Conservation (phyloP, 2,797 vertebrate genomes). For the Amphiprion clarkii region DNA sequence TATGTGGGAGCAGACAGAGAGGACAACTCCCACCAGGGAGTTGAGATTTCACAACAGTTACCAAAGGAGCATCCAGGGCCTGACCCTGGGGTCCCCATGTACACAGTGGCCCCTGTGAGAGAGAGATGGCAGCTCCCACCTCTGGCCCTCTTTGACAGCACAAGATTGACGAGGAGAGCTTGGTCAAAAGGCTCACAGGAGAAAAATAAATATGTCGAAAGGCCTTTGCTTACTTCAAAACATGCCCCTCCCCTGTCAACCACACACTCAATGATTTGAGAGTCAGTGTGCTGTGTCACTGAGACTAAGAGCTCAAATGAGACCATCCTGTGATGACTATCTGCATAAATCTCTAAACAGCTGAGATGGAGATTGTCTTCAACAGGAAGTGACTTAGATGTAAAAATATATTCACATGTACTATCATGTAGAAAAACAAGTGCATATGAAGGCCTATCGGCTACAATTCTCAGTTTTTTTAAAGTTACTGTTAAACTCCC, state of each 20-base stretch:
- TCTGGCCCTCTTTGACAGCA: constrained; percentile 76
- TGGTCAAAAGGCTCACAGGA: constrained; percentile 78
- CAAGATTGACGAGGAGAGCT: constrained; percentile 80
- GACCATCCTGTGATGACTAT: constrained; percentile 37
- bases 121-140: constrained; percentile 70
- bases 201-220: constrained; percentile 80
- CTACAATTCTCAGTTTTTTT: constrained; percentile 18
- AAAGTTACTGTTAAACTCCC: constrained; percentile 11
- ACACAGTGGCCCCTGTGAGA: constrained; percentile 70
- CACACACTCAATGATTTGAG: constrained; percentile 41
- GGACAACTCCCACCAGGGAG: constrained; percentile 54
- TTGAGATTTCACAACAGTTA: constrained; percentile 77
- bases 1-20: constrained; percentile 40
- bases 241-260: constrained; percentile 43
- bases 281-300: constrained; percentile 59
- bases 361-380: constrained; percentile 43
- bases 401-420: constrained; percentile 6
- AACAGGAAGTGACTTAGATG: constrained; percentile 19
- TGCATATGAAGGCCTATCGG: constrained; percentile 1
- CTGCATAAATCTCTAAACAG: constrained; percentile 45
- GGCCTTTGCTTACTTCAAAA: constrained; percentile 59
- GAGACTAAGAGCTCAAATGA: constrained; percentile 50
- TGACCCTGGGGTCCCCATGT: constrained; percentile 75
- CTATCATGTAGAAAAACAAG: constrained; percentile 3
- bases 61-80: constrained; percentile 72